Evolutionary conservation across 2,113 vertebrate species (phyloP), one percentile per base, ranked within the genome.

Genomic region (Limnothrissa miodon): DNA sequence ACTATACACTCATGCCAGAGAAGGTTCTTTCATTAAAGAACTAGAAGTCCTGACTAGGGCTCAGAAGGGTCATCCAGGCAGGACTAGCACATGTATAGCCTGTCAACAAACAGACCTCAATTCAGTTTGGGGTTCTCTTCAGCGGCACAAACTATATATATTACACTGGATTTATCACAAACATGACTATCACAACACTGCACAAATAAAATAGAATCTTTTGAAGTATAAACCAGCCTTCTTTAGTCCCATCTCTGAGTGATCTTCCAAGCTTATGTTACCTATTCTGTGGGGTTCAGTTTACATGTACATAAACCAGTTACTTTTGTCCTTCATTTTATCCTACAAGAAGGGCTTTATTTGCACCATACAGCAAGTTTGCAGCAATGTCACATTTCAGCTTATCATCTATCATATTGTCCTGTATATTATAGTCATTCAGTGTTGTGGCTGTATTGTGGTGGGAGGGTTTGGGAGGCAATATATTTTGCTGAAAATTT

Each of bases 1-100:
- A 85, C 36, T 85, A 80, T 86, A 88, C 45, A 83, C 84, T 85
- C 86, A 80, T 8, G 83, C 11, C 66, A 74, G 66, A 74, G 66
- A 74, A 74, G 36, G 66, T 13, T 74, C 9, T 36, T 74, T 74
- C 25, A 36, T 29, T 11, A 74, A 74, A 74, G 29, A 19, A 74
- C 66, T 74, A 74, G 36, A 33, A 74, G 1, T 39, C 29, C 33
- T 5, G 11, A 5, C 66, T 33, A 74, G 66, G 66, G 66, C 29
- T 74, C 66, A 29, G 66, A 33, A 3, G 29, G 66, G 25, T 74
- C 25, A 74, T 39, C 33, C 66, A 74, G 33, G 66, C 66, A 74
- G 66, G 66, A 74, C 33, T 13, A 74, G 29, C 66, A 74, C 33
- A 70, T 70, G 62, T 56, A n/a, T 56, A 21, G 11, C 66, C 66